phyloP scores from a whole-genome alignment of 2,113 vertebrate genomes.

The Colinus virginianus region DNA sequence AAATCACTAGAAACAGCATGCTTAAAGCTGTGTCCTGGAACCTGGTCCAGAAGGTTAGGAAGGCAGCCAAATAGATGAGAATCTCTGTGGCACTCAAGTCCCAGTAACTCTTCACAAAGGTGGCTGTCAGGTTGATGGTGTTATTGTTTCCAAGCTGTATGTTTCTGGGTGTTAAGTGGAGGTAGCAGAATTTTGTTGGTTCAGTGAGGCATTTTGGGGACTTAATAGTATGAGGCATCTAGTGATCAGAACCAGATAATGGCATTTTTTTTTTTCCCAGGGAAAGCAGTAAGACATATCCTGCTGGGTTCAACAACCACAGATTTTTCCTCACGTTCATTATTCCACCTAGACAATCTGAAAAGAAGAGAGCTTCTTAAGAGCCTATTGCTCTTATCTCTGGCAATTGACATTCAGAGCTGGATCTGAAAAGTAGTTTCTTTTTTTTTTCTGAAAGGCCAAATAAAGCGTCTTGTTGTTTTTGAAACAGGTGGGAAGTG shows the following conservation, averaged over 20 bases:
- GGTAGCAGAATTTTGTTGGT: not conserved
- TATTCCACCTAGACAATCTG: not conserved
- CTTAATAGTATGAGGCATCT: not conserved
- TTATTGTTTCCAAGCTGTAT: not conserved
- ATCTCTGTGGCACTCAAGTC: not conserved
- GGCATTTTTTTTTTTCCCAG: not conserved
- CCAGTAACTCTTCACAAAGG: not conserved
- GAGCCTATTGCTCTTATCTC: not conserved
- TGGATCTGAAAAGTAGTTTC: not conserved
- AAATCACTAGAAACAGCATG: not conserved
- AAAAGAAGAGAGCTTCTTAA: not conserved
- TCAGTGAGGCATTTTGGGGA: not conserved
- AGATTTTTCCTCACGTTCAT: not conserved
- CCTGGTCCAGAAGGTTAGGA: not conserved
- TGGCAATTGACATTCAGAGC: not conserved
- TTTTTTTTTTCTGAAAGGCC: not conserved
- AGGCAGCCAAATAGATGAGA: not conserved
- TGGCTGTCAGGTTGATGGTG: not conserved
- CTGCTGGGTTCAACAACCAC: not conserved
- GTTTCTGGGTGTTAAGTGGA: not conserved
- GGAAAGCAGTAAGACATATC: not conserved
- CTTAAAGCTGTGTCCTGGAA: not conserved
- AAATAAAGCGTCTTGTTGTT: not conserved
- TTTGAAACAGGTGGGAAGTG: not conserved
- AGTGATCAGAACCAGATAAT: not conserved